A percentile compares a stretch with the other conserved stretches of the same genome.
phyloP scores from a whole-genome alignment of 1,140 invertebrate species.

The Drosophila rufa region DNA sequence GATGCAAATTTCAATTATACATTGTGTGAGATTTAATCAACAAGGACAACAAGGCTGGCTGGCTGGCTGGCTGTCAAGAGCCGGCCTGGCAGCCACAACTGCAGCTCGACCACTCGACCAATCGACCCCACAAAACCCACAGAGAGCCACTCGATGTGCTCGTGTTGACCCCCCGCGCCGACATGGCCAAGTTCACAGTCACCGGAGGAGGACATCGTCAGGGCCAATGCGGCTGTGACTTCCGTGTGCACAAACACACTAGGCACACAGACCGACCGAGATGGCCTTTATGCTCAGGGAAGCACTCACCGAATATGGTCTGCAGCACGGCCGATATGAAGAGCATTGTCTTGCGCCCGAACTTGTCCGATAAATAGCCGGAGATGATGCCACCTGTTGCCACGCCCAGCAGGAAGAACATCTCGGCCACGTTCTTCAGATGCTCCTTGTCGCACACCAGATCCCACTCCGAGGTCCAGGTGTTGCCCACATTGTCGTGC shows the following conservation, averaged over 20 bases:
- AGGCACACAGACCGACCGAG: not conserved
- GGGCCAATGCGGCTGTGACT: slow-evolving; percentile 67
- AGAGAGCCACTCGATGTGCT: slow-evolving; percentile 39
- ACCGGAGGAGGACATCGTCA: slow-evolving; percentile 36
- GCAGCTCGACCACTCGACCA: slow-evolving; percentile 37
- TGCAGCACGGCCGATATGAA: slow-evolving; percentile 90
- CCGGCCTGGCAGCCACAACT: slow-evolving; percentile 29
- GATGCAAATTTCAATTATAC: slow-evolving; percentile 76
- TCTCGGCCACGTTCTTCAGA: slow-evolving; percentile 89
- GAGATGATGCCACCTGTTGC: slow-evolving; percentile 89
- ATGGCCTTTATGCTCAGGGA: slow-evolving; percentile 23
- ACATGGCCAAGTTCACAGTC: slow-evolving; percentile 61
- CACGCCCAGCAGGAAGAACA: slow-evolving; percentile 89
- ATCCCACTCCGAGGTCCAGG: slow-evolving; percentile 89
- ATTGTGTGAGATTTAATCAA: slow-evolving; percentile 76
- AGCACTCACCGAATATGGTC: slow-evolving; percentile 87
- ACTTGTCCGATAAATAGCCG: slow-evolving; percentile 90
- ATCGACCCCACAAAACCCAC: slow-evolving; percentile 16
- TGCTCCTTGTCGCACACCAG: slow-evolving; percentile 88
- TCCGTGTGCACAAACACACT: slow-evolving; percentile 21
- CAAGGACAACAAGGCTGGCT: slow-evolving; percentile 66
- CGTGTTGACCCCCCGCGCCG: slow-evolving; percentile 42
- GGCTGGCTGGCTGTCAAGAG: slow-evolving; percentile 39
- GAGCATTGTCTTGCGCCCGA: slow-evolving; percentile 91
- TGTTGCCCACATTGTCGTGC: slow-evolving; percentile 87